phyloP scores from a whole-genome alignment of 1,140 invertebrate genomes.

The Nephotettix cincticeps region DNA sequence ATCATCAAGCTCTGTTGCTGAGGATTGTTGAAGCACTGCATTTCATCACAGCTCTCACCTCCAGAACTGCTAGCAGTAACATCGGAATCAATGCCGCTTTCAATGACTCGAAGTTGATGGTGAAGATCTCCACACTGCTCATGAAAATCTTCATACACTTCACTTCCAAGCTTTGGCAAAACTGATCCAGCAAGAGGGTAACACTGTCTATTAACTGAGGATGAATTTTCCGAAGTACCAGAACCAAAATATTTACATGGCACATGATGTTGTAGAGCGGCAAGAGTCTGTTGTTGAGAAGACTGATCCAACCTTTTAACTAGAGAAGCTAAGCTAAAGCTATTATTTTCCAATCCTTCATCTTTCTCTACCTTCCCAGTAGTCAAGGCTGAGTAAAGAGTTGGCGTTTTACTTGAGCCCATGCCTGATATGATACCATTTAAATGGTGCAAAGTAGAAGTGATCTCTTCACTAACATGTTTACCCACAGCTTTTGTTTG shows the following conservation, averaged over 20 bases:
- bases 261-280: constrained; percentile 25
- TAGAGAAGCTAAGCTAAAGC: constrained; percentile 39
- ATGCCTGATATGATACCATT: constrained; percentile 26
- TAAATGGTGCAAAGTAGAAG: constrained; percentile 68
- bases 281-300: constrained; percentile 44
- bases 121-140: constrained; percentile 66
- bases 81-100: constrained; percentile 82
- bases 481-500: constrained; percentile 70
- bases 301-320: constrained; percentile 55
- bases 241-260: constrained; percentile 58
- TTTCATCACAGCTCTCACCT: constrained; percentile 90
- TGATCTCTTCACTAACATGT: constrained; percentile 72
- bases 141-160: constrained; percentile 56
- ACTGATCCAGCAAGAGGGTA: constrained; percentile 47
- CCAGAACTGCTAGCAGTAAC: constrained; percentile 91
- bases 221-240: constrained; percentile 55
- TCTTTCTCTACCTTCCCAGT: neutral
- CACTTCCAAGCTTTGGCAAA: constrained; percentile 49
- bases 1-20: constrained; percentile 71
- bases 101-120: constrained; percentile 67
- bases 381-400: constrained; percentile 2
- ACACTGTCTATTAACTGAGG: constrained; percentile 40
- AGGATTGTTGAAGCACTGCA: constrained; percentile 73
- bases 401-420: neutral
- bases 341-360: neutral